Base-by-base conservation (phyloP, 2,888 invertebrate genomes). In the Agriotes lineatus region DNA sequence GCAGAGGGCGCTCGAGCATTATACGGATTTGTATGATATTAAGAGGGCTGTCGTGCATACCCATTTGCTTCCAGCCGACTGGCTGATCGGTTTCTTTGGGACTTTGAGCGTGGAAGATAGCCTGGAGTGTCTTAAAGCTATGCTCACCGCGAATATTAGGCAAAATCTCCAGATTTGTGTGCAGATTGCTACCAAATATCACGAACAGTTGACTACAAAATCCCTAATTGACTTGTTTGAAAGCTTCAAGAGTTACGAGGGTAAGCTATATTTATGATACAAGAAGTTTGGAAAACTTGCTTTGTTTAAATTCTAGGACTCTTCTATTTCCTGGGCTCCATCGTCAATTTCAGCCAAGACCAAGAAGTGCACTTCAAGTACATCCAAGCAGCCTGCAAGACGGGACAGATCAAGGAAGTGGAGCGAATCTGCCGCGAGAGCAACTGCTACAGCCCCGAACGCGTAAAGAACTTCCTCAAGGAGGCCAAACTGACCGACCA, bases 331-430 rank as follows among this genome's bases (percentile, higher is more conserved):
- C 88, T 99, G 68, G 99, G 99, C n/a, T 97, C 98, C 0, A 99
- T 99, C 83, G 99, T 99, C 16, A 99, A 99, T 88, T 99, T 98
- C 86, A 97, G 97, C 72, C 99, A 99, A 85, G 99, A 99, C 84
- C 90, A 96, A 3, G 99, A 99, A 85, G 99, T 99, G 19, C 99
- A 99, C 83, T 99, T 99, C 86, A 99, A 99, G 84, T 99, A 99
- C 84, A 99, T 99, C 81, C 99, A 99, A 87, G 97, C 99, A 1
- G 99, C 99, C 0, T 99, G 99, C 85, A 98, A 99, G 83, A 99
- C 99, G 1, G 99, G 98, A 1, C 99, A 99, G 85, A 98, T 99
- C 81, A 99, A 99, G 84, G 99, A 99, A 85, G 99, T 99, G 20
- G 99, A 99, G 83, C 90, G 97, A 59, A 99, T 99, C 79, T 99